Conservation (phyloP, 1,140 invertebrate genomes). For the Sitodiplosis mosellana region DNA sequence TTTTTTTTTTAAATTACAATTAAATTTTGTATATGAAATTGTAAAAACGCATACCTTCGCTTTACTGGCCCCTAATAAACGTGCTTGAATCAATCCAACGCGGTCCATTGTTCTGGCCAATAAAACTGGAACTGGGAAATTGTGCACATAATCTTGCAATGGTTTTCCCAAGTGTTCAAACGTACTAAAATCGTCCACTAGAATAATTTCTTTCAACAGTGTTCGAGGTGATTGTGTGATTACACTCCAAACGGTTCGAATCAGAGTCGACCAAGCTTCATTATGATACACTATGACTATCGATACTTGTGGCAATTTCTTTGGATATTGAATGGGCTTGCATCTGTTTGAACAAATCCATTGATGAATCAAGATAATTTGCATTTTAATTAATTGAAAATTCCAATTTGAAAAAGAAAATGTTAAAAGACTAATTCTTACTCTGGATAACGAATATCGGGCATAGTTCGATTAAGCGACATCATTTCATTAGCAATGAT, state of each 20-base stretch:
- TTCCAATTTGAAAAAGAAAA: too few relatives aligned
- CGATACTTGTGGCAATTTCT: conserved; percentile 66
- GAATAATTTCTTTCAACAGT: conserved; percentile 81
- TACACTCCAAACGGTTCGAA: conserved; percentile 90
- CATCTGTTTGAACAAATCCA: conserved; percentile 39
- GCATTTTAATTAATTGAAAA: too few relatives aligned
- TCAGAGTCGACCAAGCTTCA: conserved; percentile 87
- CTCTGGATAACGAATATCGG: conserved; percentile 84
- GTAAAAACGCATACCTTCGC: too few relatives aligned
- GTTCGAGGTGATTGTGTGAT: conserved; percentile 78
- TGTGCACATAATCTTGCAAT: conserved; percentile 76
- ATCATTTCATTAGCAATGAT: conserved; percentile 94
- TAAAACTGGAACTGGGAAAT: conserved; percentile 59
- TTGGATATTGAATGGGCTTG: conserved; percentile 49
- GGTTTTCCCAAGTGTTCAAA: conserved; percentile 67
- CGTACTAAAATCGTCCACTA: conserved; percentile 82
- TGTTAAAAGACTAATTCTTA: conserved; percentile 15
- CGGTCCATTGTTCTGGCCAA: conserved; percentile 71
- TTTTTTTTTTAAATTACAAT: too few relatives aligned
- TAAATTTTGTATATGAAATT: too few relatives aligned
- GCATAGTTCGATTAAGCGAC: conserved; percentile 83
- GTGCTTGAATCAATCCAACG: conserved; percentile 82
- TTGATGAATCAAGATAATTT: too few relatives aligned
- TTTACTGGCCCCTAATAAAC: conserved; percentile 77
- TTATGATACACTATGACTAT: conserved; percentile 97